A percentile compares a stretch with the other conserved stretches of the same genome.
phyloP scores from a whole-genome alignment of 1,140 invertebrate species.

The Brachionus manjavacas region DNA sequence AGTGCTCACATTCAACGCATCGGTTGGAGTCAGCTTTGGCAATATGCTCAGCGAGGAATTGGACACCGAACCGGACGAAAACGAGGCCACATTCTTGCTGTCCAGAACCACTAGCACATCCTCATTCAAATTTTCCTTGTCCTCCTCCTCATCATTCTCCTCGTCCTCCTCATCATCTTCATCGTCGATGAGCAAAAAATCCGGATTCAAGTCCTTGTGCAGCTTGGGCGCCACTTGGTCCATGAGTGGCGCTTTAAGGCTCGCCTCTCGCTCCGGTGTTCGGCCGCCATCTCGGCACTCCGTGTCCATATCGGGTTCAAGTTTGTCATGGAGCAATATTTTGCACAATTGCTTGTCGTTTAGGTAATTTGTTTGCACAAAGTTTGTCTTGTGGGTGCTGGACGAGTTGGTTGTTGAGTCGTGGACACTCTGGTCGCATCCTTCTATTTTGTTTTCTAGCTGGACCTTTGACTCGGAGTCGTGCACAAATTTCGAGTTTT shows the following conservation, averaged over 20 bases:
- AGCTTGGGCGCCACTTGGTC: not conserved
- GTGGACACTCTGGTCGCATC: not conserved
- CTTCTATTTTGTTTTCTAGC: not conserved
- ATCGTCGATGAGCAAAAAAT: constrained; percentile 28
- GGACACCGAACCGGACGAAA: not conserved
- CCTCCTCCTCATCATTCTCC: not conserved
- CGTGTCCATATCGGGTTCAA: not conserved
- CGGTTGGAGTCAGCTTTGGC: not conserved
- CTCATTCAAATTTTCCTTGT: not conserved
- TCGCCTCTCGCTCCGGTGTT: not conserved
- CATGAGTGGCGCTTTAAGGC: not conserved
- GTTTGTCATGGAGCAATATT: not conserved
- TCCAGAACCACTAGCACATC: not conserved
- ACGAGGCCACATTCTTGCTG: not conserved
- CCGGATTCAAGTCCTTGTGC: not conserved
- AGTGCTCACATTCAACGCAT: not conserved
- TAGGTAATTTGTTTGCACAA: not conserved
- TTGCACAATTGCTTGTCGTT: not conserved
- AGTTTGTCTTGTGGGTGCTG: not conserved
- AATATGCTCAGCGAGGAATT: not conserved
- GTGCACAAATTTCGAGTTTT: constrained; percentile 22
- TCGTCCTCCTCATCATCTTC: not conserved
- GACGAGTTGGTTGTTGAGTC: not conserved
- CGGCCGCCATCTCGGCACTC: not conserved
- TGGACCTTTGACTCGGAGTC: not conserved